A percentile compares a stretch with the other conserved stretches of the same genome.
These are phyloP conservation scores for Elephantulus edwardii DNA, from an alignment of 2,113 vertebrate species.

Conservation along the genomic window DNA sequence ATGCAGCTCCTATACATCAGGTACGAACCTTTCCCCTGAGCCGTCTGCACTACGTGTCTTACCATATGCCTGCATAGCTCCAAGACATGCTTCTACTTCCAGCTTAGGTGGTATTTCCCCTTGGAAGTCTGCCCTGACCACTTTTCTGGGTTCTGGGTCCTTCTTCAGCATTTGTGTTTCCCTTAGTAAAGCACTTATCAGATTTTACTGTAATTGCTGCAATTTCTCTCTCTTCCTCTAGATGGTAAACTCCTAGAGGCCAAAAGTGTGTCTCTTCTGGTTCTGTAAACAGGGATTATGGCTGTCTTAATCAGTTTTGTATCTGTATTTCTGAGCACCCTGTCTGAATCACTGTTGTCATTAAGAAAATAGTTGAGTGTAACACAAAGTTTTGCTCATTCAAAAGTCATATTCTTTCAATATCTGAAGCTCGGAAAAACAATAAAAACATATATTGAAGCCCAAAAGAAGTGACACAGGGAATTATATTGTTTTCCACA, in stretches of 20 bases:
- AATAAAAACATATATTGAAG: background rate
- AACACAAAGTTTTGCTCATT: background rate
- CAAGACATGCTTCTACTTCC: background rate
- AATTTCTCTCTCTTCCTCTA: constrained; percentile 14
- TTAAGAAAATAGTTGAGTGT: background rate
- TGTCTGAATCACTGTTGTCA: background rate
- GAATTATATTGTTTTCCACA: background rate
- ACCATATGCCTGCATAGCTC: background rate
- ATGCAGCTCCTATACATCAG: background rate
- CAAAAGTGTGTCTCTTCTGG: background rate
- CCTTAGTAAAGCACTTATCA: background rate
- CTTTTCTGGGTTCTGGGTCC: background rate
- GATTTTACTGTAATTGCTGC: background rate
- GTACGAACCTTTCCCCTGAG: background rate
- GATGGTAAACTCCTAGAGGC: background rate
- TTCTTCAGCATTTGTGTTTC: background rate
- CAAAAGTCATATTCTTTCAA: background rate
- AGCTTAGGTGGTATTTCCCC: background rate
- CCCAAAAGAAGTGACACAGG: background rate
- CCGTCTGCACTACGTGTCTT: background rate
- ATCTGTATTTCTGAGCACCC: background rate
- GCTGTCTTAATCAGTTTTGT: background rate
- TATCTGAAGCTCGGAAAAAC: background rate
- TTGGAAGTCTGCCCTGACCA: background rate
- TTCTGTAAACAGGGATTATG: background rate